Evolutionary conservation across 2,888 invertebrate genomes (phyloP), one percentile per base, ranked within the genome.

Genomic region (Eupsilia transversa): DNA sequence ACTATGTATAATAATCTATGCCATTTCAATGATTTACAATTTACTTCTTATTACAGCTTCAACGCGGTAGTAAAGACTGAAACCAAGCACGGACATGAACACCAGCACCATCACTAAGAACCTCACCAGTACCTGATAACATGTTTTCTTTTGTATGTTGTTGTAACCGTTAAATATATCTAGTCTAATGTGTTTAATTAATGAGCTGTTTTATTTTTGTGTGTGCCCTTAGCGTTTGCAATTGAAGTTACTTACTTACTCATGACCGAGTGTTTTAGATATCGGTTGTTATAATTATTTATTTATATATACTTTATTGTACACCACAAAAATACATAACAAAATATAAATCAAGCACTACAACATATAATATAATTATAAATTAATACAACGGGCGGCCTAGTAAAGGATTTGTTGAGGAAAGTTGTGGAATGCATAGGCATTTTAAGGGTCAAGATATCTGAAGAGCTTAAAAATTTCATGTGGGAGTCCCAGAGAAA

Each of bases 31-130:
- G 0, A 70, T 17, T 1, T 27, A 1, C 17, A 38, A 30, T 59
- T 23, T 66, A 64, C 52, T 35, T 80, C 43, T 68, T 41, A 30
- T 90, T 91, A 14, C 87, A 96, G 97, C 59, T 97, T 97, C 88
- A 96, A 96, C 83, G 96, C 96, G 0, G 90, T 96, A n/a, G 96
- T 97, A 23, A 96, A 96, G 77, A 87, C 83, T 59, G 85, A 85
- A 54, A 83, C 80, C 46, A 80, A 85, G 43, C 87, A 88, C 30
- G 76, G 85, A 6, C 86, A 86, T 14, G 75, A 83, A 7, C 81
- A 86, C 9, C 82, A 92, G 33, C 86, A 91, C 72, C 91, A 92
- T 46, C 87, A 92, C 46, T 87, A 88, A 89, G 66, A 71, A 72
- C 78, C 75, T 67, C 57, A 38, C 56, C 49, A 70, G 57, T 65